Conservation (phyloP, 2,888 invertebrate species). For the Nematopogon swammerdamellus region DNA sequence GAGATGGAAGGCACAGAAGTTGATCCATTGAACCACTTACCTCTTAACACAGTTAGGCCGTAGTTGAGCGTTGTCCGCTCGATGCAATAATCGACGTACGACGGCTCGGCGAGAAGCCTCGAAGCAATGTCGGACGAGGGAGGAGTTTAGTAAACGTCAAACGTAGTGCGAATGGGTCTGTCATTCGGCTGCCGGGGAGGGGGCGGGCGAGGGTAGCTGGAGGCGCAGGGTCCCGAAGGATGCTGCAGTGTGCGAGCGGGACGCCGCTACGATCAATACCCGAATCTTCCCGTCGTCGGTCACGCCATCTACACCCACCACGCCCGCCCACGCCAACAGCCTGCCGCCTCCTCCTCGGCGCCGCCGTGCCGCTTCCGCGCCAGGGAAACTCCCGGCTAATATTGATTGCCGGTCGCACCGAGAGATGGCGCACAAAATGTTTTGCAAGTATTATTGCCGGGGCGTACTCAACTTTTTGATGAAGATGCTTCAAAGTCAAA, state of each 20-base stretch:
- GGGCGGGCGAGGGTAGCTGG: too few species aligned
- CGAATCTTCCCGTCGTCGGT: not conserved
- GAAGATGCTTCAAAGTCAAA: too few species aligned
- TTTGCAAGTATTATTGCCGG: too few species aligned
- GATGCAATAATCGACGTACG: too few species aligned
- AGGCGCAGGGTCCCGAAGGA: not conserved
- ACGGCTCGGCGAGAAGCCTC: too few species aligned
- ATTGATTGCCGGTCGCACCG: not conserved
- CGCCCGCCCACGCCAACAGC: not conserved
- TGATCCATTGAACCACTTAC: not conserved
- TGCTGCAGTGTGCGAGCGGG: not conserved
- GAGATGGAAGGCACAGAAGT: not conserved
- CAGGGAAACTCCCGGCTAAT: not conserved
- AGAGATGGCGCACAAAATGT: not conserved
- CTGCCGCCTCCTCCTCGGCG: too few species aligned
- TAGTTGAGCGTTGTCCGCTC: too few species aligned
- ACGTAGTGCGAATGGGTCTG: not conserved
- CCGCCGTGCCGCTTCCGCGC: too few species aligned
- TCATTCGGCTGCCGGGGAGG: too few species aligned
- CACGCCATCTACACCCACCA: not conserved
- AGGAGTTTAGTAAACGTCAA: not conserved
- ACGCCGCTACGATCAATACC: not conserved
- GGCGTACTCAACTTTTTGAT: too few species aligned
- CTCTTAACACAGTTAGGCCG: not conserved
- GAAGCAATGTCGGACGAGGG: not conserved